These are phyloP conservation scores for Oryzias sinensis DNA, from an alignment of 2,797 vertebrate genomes.

Conservation along the genomic window DNA sequence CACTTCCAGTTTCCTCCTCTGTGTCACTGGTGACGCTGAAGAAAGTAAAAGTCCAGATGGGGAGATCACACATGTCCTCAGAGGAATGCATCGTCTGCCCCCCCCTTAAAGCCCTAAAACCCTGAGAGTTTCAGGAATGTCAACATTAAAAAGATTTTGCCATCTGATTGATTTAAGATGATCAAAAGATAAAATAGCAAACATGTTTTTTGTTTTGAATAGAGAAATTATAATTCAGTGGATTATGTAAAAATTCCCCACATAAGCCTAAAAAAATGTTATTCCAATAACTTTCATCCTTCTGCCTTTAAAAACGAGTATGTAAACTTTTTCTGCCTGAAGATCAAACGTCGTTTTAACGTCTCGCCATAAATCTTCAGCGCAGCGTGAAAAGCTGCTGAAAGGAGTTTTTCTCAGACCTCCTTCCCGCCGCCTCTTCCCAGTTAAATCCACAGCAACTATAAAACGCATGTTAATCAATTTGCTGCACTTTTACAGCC, in stretches of 20 bases:
- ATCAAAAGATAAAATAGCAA: conserved; percentile 22
- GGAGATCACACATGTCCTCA: conserved; percentile 51
- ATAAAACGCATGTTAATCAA: conserved; percentile 15
- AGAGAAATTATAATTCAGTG: conserved; percentile 46
- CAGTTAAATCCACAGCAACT: conserved; percentile 30
- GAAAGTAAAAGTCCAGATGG: conserved; percentile 53
- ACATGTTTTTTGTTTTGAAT: conserved; percentile 40
- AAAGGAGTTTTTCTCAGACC: conserved; percentile 55
- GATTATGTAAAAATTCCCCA: conserved; percentile 40
- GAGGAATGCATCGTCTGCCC: conserved; percentile 39
- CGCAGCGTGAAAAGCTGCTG: conserved; percentile 14
- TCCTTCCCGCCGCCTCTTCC: conserved; percentile 24
- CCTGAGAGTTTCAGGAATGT: conserved; percentile 36
- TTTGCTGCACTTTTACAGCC: conserved; percentile 12
- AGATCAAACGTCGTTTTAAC: conserved; percentile 26
- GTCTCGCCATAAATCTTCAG: conserved; percentile 29
- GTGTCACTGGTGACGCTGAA: conserved; percentile 22
- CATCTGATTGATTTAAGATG: conserved; percentile 24
- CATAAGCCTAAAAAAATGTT: background rate
- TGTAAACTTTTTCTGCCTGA: conserved; percentile 39
- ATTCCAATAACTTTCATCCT: conserved; percentile 3
- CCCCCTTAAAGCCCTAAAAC: conserved; percentile 2
- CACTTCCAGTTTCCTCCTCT: conserved; percentile 40
- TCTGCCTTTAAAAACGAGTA: conserved; percentile 9
- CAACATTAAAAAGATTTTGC: conserved; percentile 24